Evolutionary conservation across 2,113 vertebrate species (phyloP).

Genomic region (Uria aalge): DNA sequence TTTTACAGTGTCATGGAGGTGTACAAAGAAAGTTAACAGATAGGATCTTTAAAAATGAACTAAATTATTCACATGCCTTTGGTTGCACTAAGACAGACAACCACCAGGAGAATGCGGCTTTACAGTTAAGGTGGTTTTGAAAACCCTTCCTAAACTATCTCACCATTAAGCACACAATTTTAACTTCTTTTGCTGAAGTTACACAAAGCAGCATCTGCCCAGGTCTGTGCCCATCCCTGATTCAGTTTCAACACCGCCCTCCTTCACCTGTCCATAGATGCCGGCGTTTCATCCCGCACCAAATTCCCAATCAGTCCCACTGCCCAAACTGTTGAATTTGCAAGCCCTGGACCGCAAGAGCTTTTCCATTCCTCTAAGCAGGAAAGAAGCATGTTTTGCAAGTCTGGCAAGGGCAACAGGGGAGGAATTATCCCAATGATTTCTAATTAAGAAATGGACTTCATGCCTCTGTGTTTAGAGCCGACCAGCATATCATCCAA

Average conservation of each 20-base stretch:
- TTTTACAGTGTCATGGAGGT: accelerated
- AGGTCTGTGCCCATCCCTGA: not conserved
- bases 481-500: not conserved
- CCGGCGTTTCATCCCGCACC: not conserved
- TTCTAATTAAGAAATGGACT: not conserved
- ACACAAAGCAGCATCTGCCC: not conserved
- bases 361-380: not conserved
- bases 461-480: not conserved
- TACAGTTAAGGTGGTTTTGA: not conserved
- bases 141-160: not conserved
- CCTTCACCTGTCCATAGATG: not conserved
- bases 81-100: not conserved
- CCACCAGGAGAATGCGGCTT: not conserved
- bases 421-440: not conserved
- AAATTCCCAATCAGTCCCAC: not conserved
- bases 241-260: not conserved
- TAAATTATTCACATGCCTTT: not conserved
- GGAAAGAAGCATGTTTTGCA: not conserved
- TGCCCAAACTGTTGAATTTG: not conserved
- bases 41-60: not conserved
- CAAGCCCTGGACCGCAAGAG: not conserved
- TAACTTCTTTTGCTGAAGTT: not conserved
- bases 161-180: not conserved
- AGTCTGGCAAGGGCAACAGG: not conserved
- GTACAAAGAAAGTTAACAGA: not conserved